Conservation (phyloP, 2,113 vertebrate species). For the Lethenteron camtschaticum region DNA sequence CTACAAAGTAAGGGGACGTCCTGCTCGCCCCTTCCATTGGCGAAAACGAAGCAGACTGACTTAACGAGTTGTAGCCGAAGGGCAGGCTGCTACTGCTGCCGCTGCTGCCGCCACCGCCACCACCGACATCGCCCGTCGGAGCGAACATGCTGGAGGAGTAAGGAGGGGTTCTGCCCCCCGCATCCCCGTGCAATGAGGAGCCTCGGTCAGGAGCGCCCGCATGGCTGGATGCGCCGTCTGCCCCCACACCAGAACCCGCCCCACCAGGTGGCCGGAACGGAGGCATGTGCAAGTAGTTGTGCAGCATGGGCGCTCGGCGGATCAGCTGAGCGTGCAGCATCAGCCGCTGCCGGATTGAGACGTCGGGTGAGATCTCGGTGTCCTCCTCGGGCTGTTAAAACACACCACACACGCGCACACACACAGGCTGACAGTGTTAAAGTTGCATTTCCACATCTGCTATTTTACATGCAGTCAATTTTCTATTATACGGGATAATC, state of each 20-base stretch:
- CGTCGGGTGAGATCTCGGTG: conserved; percentile 75
- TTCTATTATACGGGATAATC: too few species aligned
- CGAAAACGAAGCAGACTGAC: too few species aligned
- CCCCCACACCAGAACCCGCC: conserved; percentile 47
- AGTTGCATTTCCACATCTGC: neutral
- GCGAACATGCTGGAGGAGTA: conserved; percentile 17
- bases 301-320: conserved; percentile 80
- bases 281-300: conserved; percentile 98
- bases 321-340: conserved; percentile 80
- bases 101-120: too few species aligned
- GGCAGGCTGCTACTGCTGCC: too few species aligned
- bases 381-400: conserved; percentile 63
- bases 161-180: conserved; percentile 15
- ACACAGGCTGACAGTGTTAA: neutral
- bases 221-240: conserved; percentile 39
- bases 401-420: neutral
- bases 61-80: too few species aligned
- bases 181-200: conserved; percentile 11
- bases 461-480: neutral
- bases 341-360: conserved; percentile 72
- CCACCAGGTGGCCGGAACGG: conserved; percentile 67
- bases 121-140: too few species aligned
- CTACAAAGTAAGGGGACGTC: conserved; percentile 24
- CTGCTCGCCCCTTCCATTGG: conserved; percentile 25
- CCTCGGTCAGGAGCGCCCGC: conserved; percentile 38